These are phyloP conservation scores for Psittacula cyanocephala DNA, from an alignment of 2,113 vertebrate genomes.

Conservation along the genomic window DNA sequence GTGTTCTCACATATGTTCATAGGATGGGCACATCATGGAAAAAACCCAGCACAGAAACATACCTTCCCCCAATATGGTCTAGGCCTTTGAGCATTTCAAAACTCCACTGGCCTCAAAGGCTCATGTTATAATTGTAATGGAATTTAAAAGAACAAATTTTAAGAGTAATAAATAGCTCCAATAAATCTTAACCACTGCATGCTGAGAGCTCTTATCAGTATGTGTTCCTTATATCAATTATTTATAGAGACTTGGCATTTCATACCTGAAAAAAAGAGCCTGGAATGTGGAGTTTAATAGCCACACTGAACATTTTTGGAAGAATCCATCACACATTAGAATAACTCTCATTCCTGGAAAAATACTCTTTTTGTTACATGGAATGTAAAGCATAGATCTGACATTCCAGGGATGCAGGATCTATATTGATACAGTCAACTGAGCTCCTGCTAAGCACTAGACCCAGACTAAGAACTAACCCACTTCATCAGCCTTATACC, in stretches of 20 bases:
- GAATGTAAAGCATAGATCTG: conserved; percentile 35
- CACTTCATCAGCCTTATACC: conserved; percentile 8
- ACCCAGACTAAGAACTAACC: conserved; percentile 2
- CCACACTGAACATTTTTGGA: conserved; percentile 68
- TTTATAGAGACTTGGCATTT: conserved; percentile 75
- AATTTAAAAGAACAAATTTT: conserved; percentile 76
- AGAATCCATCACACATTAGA: conserved; percentile 64
- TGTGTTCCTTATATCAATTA: conserved; percentile 71
- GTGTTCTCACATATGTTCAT: conserved; percentile 9
- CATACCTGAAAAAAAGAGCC: conserved; percentile 46
- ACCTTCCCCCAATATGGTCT: conserved; percentile 60
- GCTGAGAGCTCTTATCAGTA: conserved; percentile 74
- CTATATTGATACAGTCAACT: not conserved
- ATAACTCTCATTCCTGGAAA: conserved; percentile 62
- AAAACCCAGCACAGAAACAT: conserved; percentile 50
- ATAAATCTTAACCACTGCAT: conserved; percentile 70
- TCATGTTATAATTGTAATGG: conserved; percentile 74
- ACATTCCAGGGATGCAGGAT: conserved; percentile 37
- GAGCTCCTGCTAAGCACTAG: conserved; percentile 41
- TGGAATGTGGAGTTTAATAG: conserved; percentile 66
- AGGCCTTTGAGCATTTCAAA: conserved; percentile 61
- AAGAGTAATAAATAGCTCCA: conserved; percentile 75
- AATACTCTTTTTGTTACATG: conserved; percentile 42
- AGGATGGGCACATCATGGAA: conserved; percentile 41
- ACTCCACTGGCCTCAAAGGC: conserved; percentile 55